Evolutionary conservation across 1,140 invertebrate species (phyloP).

Genomic region (Caerostris darwini): DNA sequence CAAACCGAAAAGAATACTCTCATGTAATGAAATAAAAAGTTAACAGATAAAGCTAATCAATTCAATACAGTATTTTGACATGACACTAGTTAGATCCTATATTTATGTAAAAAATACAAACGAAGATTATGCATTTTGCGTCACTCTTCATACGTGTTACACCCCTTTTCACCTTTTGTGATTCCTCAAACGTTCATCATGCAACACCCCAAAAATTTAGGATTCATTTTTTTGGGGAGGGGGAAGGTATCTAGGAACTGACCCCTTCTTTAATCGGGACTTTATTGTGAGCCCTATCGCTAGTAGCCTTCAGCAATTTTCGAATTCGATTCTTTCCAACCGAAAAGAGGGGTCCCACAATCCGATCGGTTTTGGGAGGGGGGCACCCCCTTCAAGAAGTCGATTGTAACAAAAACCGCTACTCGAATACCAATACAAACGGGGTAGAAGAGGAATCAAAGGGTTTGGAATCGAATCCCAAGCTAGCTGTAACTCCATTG

Average conservation of each 20-base stretch:
- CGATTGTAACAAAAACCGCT: slow-evolving; percentile 35
- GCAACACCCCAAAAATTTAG: neutral
- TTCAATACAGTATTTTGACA: too few relatives aligned
- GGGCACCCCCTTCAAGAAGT: neutral
- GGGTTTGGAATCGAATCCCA: slow-evolving; percentile 43
- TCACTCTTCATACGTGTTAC: too few relatives aligned
- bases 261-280: neutral
- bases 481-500: slow-evolving; percentile 41
- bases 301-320: slow-evolving; percentile 23
- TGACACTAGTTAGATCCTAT: too few relatives aligned
- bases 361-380: neutral
- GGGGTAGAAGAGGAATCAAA: slow-evolving; percentile 14
- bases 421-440: neutral
- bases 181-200: neutral
- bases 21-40: too few relatives aligned
- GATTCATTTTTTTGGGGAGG: neutral
- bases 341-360: slow-evolving; percentile 1
- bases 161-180: neutral
- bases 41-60: too few relatives aligned
- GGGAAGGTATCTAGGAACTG: neutral
- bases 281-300: neutral
- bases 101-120: too few relatives aligned
- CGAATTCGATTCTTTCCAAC: neutral
- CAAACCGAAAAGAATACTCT: too few relatives aligned
- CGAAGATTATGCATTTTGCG: too few relatives aligned